Base-by-base conservation (phyloP, 2,113 vertebrate species). In the Alouatta palliata region DNA sequence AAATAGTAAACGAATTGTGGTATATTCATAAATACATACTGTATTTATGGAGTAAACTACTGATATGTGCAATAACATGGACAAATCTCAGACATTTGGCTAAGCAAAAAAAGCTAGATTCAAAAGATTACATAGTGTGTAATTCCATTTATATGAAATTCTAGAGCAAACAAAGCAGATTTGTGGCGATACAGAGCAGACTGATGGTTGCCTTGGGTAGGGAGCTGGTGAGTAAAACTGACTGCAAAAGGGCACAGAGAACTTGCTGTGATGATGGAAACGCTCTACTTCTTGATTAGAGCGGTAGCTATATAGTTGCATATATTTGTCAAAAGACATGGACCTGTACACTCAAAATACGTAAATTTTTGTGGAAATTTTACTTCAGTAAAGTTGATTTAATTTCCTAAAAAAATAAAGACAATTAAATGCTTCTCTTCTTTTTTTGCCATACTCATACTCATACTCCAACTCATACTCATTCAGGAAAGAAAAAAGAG, bases 131-230 rank as follows among this genome's bases (percentile, higher is more conserved):
- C 5, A 61, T 47, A 71, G 84, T 3, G 4, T 73, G 3, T 92
- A 81, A 75, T 88, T 95, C 40, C 23, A 83, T 45, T 86, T 82
- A 86, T 25, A 91, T 75, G 47, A 94, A 93, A 94, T 89, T 93
- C 71, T 93, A 93, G n/a, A 94, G 76, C 40, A 90, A 73, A 45
- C 52, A 37, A 75, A 32, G 56, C n/a, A 73, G 70, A 92, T 84
- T 23, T 85, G 37, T 32, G 58, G 8, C 13, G 20, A 71, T 58
- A 66, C 8, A n/a, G 40, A 88, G 61, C 47, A 54, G 43, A n/a
- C 17, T 35, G 21, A 45, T 4, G 32, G 37, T 13, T 58, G 82
- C 61, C n/a, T 56, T 20, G 21, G 11, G 9, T 25, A 1, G 5
- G 32, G 30, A 43, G 0, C 2, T 30, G 12, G 40, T 32, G 13